Conservation (phyloP, 2,888 invertebrate genomes). For the Ctenicera cuprea region DNA sequence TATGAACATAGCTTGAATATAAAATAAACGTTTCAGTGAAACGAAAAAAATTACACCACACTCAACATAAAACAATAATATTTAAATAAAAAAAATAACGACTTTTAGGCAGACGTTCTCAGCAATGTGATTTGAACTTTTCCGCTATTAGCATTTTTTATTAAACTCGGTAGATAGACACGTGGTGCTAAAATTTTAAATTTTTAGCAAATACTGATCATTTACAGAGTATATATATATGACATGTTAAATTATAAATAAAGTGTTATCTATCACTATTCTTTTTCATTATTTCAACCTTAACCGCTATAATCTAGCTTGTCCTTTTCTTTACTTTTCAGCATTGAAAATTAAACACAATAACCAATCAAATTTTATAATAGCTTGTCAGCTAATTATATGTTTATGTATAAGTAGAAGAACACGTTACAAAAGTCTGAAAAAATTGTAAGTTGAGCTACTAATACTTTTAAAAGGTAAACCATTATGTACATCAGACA, state of each 20-base stretch:
- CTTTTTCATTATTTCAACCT: not conserved
- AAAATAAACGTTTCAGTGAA: constrained; percentile 29
- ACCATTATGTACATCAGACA: no score
- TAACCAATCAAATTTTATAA: no score
- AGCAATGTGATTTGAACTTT: constrained; percentile 41
- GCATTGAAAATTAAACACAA: no score
- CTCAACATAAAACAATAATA: constrained; percentile 43
- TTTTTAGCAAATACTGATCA: constrained; percentile 46
- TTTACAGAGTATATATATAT: constrained; percentile 47
- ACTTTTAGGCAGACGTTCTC: constrained; percentile 32
- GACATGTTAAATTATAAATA: constrained; percentile 46
- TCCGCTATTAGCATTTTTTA: constrained; percentile 42
- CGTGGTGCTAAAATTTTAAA: constrained; percentile 48
- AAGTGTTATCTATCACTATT: constrained; percentile 39
- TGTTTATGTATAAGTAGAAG: no score
- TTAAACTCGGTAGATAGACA: constrained; percentile 39
- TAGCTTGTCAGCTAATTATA: no score
- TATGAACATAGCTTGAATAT: constrained; percentile 39
- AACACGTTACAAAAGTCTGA: no score
- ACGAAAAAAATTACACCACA: constrained; percentile 31
- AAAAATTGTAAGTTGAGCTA: no score
- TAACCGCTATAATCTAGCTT: not conserved
- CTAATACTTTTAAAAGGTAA: no score
- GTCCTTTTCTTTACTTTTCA: no score
- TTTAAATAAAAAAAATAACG: constrained; percentile 35